Conservation (phyloP, 2,797 vertebrate genomes). For the Gobionotothen gibberifrons region DNA sequence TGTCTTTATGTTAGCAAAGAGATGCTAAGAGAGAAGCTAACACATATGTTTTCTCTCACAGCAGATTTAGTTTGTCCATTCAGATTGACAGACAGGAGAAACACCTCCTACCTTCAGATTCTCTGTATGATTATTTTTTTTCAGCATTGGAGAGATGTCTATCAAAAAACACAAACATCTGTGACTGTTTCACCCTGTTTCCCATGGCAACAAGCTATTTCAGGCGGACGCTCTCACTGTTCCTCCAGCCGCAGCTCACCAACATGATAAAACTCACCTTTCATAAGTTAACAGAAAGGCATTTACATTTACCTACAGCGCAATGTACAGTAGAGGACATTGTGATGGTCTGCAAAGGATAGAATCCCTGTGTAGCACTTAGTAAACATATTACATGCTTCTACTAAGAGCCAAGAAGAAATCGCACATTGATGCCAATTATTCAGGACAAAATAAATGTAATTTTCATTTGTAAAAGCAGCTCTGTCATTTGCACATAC, state of each 20-base stretch:
- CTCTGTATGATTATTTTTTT: slow-evolving; percentile 15
- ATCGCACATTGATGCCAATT: not conserved
- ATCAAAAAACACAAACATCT: slow-evolving; percentile 46
- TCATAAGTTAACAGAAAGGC: slow-evolving; percentile 12
- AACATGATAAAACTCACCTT: slow-evolving; percentile 71
- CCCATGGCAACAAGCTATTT: slow-evolving; percentile 85
- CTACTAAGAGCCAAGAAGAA: not conserved
- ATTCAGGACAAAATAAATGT: not conserved
- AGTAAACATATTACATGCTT: not conserved
- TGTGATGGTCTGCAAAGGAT: not conserved
- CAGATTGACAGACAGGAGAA: slow-evolving; percentile 18
- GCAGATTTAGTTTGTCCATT: slow-evolving; percentile 12
- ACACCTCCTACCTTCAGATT: slow-evolving; percentile 7
- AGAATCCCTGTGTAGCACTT: too few species aligned
- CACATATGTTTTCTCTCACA: not conserved
- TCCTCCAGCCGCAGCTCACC: slow-evolving; percentile 65
- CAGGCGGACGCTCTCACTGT: slow-evolving; percentile 67
- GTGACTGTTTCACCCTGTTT: slow-evolving; percentile 73
- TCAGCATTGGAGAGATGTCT: slow-evolving; percentile 55
- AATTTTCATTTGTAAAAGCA: not conserved
- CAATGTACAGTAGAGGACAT: slow-evolving; percentile 6
- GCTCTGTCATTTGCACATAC: not conserved
- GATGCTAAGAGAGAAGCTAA: not conserved
- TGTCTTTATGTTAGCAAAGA: not conserved
- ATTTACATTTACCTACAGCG: slow-evolving; percentile 30